Conservation (phyloP, 2,113 vertebrate genomes). For the Noturus placidus region DNA sequence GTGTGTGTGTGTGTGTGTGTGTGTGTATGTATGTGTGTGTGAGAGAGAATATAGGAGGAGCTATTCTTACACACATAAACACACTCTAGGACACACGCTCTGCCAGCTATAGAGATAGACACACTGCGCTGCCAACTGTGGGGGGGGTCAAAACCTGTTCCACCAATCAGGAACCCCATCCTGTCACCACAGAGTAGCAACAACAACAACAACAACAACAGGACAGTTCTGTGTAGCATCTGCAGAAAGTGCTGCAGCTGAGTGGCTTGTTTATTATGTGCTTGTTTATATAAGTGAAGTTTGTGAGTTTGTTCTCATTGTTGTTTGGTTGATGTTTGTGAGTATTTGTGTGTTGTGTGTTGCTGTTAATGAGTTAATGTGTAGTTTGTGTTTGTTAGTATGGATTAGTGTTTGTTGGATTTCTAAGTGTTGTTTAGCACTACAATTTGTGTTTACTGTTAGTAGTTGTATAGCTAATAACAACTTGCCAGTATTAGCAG, state of each 20-base stretch:
- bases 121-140: slow-evolving; percentile 29
- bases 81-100: slow-evolving; percentile 20
- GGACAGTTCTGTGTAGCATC: background rate
- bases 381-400: background rate
- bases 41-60: background rate
- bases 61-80: slow-evolving; percentile 36
- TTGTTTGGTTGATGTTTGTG: background rate
- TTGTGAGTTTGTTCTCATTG: background rate
- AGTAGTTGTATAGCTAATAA: background rate
- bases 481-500: background rate
- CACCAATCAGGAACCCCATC: slow-evolving; percentile 20
- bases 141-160: slow-evolving; percentile 30
- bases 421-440: background rate
- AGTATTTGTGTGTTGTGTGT: background rate
- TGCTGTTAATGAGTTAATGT: background rate
- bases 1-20: slow-evolving; percentile 7
- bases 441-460: background rate
- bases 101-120: slow-evolving; percentile 2
- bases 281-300: background rate
- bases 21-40: slow-evolving; percentile 28
- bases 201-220: slow-evolving; percentile 25
- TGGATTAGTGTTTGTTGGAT: background rate
- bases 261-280: background rate
- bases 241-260: background rate
- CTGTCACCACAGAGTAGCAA: background rate